These are phyloP conservation scores for Stramonita haemastoma DNA, from an alignment of 2,888 invertebrate genomes.

Conservation along the genomic window DNA sequence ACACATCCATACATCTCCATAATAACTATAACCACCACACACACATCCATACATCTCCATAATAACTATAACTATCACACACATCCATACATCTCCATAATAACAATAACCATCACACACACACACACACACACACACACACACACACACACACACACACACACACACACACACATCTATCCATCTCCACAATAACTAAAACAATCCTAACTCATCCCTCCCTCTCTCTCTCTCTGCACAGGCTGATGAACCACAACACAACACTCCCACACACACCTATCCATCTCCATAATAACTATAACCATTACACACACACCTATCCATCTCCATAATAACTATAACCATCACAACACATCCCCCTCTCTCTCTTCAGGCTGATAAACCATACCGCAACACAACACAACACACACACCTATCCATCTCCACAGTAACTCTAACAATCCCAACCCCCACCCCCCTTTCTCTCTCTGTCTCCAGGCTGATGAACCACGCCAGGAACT, in stretches of 20 bases:
- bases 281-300: no score
- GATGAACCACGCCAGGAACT: conserved; percentile 75
- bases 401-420: background rate
- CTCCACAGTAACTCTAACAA: background rate
- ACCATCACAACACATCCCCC: background rate
- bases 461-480: conserved; percentile 59
- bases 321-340: background rate
- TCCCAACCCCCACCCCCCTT: background rate
- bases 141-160: background rate
- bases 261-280: no score
- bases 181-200: no score
- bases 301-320: no score
- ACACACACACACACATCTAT: background rate
- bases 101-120: no score
- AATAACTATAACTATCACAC: no score
- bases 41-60: no score
- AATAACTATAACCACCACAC: background rate
- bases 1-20: background rate
- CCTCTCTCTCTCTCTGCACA: no score
- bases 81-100: no score
- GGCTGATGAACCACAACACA: no score
- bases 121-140: background rate
- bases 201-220: background rate
- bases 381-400: background rate
- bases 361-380: no score